Evolutionary conservation across 2,888 invertebrate species (phyloP), one percentile per base, ranked within the genome.

Genomic region (Urechis unicinctus): DNA sequence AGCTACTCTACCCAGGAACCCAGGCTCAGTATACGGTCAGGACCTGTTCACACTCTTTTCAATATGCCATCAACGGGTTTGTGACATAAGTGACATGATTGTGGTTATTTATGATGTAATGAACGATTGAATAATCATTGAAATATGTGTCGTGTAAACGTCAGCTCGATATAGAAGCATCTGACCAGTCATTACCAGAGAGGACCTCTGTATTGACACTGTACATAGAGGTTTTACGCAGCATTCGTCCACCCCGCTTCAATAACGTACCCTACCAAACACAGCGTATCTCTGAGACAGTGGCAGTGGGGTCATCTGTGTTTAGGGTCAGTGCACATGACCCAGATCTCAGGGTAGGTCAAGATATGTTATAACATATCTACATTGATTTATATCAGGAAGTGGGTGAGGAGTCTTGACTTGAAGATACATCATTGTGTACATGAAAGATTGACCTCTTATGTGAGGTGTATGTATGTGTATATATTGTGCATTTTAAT

Each of bases 131-230:
- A 21, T 45, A 45, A 45, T 45, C 9, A 9, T 45, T 13, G 6
- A 45, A 17, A 17, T 22, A 9, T 45, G 9, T 13, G 6, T 22
- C 25, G 22, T 50, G 28, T 52, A 24, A 13, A 13, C n/a, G 22
- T 22, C 59, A 73, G 73, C 56, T 73, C 6, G 56, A 57, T 26
- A 62, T 71, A 5, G 50, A 59, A 36, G 73, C 70, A 9, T 56
- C 42, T 45, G 72, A 73, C 61, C 66, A 70, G 21, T 71, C 70
- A 3, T 58, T 55, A 3, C 72, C 71, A 24, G 52, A 54, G 42
- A 42, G 59, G 25, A 36, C 44, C 25, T 51, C 45, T 30, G 47
- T 50, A 6, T 58, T 57, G 55, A 56, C 60, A 0, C 47, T 63
- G 13, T 63, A 62, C 43, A 57, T 63, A 28, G 51, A 56, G 29